phyloP scores from a whole-genome alignment of 2,113 vertebrate species.

The Ceyx melanurus region DNA sequence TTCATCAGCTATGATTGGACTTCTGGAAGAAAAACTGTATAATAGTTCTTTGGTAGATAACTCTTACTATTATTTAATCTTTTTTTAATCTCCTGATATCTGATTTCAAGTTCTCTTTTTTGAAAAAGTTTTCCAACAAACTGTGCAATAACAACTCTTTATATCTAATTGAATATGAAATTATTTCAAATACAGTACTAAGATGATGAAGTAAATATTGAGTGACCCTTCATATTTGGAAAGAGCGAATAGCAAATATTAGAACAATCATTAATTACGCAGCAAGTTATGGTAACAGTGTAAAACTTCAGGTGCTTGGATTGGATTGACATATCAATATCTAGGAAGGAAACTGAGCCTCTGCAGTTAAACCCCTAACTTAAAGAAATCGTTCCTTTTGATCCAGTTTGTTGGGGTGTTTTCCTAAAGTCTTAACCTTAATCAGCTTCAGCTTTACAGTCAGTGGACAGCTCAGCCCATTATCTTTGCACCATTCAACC shows the following conservation, averaged over 20 bases:
- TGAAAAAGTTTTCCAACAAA: background rate
- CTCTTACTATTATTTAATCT: background rate
- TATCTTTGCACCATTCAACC: constrained; percentile 72
- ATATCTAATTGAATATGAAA: background rate
- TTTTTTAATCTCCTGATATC: background rate
- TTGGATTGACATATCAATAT: background rate
- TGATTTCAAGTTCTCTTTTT: background rate
- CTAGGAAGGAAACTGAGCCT: background rate
- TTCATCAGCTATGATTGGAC: background rate
- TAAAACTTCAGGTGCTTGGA: background rate
- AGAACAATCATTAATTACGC: background rate
- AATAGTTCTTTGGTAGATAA: background rate
- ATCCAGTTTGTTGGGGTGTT: background rate
- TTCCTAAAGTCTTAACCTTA: constrained; percentile 39
- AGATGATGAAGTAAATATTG: background rate
- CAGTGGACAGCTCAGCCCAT: constrained; percentile 63
- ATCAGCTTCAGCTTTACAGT: constrained; percentile 67
- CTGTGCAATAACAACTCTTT: background rate
- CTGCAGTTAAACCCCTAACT: background rate
- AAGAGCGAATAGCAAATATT: background rate
- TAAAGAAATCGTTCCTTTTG: background rate
- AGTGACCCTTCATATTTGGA: background rate
- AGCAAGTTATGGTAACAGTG: background rate
- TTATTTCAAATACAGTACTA: background rate
- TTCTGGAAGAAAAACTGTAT: background rate